Evolutionary conservation across 2,113 vertebrate genomes (phyloP), one percentile per base, ranked within the genome.

Genomic region (Leptosomus discolor): DNA sequence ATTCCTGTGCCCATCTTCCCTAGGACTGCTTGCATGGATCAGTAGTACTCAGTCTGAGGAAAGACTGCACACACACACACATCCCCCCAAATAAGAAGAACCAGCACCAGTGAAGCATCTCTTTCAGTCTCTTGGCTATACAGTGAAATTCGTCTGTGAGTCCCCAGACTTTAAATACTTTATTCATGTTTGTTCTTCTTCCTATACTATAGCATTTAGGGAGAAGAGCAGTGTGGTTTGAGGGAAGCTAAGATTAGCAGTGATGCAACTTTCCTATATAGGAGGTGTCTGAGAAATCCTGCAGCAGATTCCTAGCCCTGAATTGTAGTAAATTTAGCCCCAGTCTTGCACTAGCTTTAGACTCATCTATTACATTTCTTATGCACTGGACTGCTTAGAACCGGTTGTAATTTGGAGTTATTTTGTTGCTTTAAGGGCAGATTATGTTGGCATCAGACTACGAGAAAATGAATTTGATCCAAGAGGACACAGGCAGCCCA

Each of bases 391-490:
- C 77, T 82, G 24, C 74, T 90, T 85, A 94, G 36, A 83, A 74
- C 15, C 54, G 53, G n/a, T 41, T 63, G n/a, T 85, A 90, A 96
- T 82, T 97, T 70, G 81, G 84, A 48, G 67, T 69, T 96, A 54
- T 88, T 97, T 80, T 95, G 87, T 97, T 95, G 70, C 56, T 97
- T 98, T 91, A 97, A 99, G 99, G 86, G 95, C 86, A 86, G 97
- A 98, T 94, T 99, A 99, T 92, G 97, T 99, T 92, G 98, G 99
- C 58, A 98, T 98, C 96, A 99, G 96, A 97, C 97, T 99, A 78
- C 83, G 96, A 93, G 99, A 99, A 97, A 98, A 98, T 21, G 92
- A 97, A 82, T 99, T 99, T 96, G 99, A 99, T 94, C 98, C 98
- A 16, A 98, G 98, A 93, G 98, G 99, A 93, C 98, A 97, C 97